Evolutionary conservation across 2,888 invertebrate genomes (phyloP), one percentile per base, ranked within the genome.

Genomic region (Phyto melanocephala): DNA sequence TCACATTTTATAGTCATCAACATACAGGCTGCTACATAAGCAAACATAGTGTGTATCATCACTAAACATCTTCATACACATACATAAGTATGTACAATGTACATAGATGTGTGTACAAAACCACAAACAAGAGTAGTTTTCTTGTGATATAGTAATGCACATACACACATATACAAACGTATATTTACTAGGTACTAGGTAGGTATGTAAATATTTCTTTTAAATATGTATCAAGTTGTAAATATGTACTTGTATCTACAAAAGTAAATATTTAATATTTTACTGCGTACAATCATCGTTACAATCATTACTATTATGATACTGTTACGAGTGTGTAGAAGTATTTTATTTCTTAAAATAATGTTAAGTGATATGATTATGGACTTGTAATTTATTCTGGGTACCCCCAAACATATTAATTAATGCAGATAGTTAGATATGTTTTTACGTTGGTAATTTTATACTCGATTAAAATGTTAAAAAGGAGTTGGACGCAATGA

Each of bases 361-460:
- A 42, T 45, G 45, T 68, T 0, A 63, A 37, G n/a, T 70, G 28
- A 56, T 78, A 20, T 65, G 56, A 52, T 65, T 78, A 71, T 71
- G 40, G 10, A 63, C 47, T 50, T 71, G 40, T 42, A 50, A 56
- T 71, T 78, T 65, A 71, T 40, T 68, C n/a, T n/a, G n/a, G n/a
- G 2, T 35, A 33, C 50, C 15, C n/a, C 37, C 17, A 1, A 8
- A 15, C 33, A 56, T 33, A 11, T 33, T 4, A 33, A 33, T 28
- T 24, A 6, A 24, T 22, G 5, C 24, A 52, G 52, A 24, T 52
- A 52, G 1, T 13, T 17, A 6, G 20, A 37, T 13, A 22, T 28
- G 37, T 40, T 37, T 28, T 1, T 20, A 22, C 56, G 3, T 58
- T 70, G 37, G 33, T 47, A 22, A 54, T 54, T 42, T 13, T 33